Conservation (phyloP, 2,888 invertebrate genomes). For the Drosophila diplacantha region DNA sequence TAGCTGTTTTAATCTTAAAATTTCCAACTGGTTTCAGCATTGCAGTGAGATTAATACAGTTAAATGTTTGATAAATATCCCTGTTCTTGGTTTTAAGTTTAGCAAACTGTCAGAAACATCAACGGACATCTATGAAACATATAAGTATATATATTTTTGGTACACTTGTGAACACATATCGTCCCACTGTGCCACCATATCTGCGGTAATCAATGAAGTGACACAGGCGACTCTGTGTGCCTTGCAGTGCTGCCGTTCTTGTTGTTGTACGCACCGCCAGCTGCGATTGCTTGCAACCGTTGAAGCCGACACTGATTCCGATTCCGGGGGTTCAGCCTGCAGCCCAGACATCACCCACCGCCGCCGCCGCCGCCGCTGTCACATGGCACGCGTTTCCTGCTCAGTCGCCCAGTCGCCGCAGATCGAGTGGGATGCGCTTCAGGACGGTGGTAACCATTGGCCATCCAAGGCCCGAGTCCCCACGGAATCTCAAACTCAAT, state of each 20-base stretch:
- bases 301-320: constrained; percentile 52
- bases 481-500: background rate
- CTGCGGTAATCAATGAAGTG: constrained; percentile 21
- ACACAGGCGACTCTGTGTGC: constrained; percentile 20
- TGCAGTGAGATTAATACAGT: too few species aligned
- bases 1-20: too few species aligned
- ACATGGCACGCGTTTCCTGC: constrained; percentile 24
- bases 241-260: constrained; percentile 1
- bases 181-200: constrained; percentile 32
- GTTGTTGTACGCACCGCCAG: constrained; percentile 27
- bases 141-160: background rate
- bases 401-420: constrained; percentile 45
- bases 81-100: too few species aligned
- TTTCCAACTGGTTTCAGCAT: too few species aligned
- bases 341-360: constrained; percentile 19
- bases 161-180: accelerated
- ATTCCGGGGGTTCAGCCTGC: constrained; percentile 46
- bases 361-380: constrained; percentile 3
- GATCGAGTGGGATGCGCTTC: constrained; percentile 31
- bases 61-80: too few species aligned
- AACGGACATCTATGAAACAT: too few species aligned
- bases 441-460: constrained; percentile 26
- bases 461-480: constrained; percentile 1
- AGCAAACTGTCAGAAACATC: too few species aligned
- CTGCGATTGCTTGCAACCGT: constrained; percentile 49